Evolutionary conservation across 2,797 vertebrate species (phyloP).

Genomic region (Bufotes viridis): DNA sequence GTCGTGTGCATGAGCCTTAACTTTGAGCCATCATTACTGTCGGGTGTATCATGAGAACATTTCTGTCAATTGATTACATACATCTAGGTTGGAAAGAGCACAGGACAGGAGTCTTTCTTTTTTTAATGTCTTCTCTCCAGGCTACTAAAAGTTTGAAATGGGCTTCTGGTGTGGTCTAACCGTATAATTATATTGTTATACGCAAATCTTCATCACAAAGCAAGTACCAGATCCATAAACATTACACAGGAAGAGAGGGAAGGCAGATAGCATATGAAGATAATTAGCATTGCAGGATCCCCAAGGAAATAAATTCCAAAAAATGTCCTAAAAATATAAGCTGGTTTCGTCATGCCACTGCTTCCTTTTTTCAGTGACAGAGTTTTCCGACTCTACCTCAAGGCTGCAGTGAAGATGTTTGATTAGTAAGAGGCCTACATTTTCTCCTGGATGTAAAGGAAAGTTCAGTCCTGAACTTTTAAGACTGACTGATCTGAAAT

Average conservation of each 20-base stretch:
- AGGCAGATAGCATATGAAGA: background rate
- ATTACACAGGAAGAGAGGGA: background rate
- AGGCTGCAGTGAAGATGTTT: background rate
- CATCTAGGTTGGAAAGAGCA: too few species aligned
- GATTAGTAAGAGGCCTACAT: background rate
- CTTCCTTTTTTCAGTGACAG: background rate
- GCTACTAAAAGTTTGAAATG: background rate
- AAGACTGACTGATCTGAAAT: too few species aligned
- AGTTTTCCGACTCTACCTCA: background rate
- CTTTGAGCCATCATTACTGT: too few species aligned
- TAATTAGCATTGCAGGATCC: background rate
- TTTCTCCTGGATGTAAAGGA: too few species aligned
- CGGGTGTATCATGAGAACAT: too few species aligned
- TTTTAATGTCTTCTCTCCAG: background rate
- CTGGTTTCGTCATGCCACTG: background rate
- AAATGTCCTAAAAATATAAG: background rate
- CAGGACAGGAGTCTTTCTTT: too few species aligned
- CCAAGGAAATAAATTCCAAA: background rate
- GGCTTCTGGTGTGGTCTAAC: background rate
- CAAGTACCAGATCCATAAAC: background rate
- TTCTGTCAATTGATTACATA: too few species aligned
- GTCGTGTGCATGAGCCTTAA: too few species aligned
- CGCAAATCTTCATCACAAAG: background rate
- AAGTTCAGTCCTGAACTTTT: too few species aligned
- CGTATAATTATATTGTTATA: background rate